A percentile compares a stretch with the other conserved stretches of the same genome.
Conservation (phyloP, 2,888 invertebrate genomes). For the Hedya salicella region DNA sequence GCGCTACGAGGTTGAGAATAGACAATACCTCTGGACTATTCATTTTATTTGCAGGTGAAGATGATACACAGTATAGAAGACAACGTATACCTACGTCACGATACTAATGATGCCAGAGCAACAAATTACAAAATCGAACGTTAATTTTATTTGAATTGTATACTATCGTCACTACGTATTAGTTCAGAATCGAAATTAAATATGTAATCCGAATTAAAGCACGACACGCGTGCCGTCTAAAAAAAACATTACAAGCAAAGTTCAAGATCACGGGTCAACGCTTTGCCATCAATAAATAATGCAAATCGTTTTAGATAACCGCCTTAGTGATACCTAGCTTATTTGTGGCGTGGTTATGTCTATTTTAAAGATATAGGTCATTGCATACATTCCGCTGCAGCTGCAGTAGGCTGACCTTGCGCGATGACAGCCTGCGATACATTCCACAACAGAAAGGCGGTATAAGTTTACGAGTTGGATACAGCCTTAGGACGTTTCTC, state of each 20-base stretch:
- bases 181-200: background rate
- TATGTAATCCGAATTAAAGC: background rate
- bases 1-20: background rate
- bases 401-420: constrained; percentile 37
- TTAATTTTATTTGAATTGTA: too few species aligned
- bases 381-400: constrained; percentile 36
- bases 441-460: background rate
- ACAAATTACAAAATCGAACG: too few species aligned
- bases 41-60: too few species aligned
- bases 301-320: constrained; percentile 36
- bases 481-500: constrained; percentile 3
- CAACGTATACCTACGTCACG: too few species aligned
- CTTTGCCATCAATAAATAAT: constrained; percentile 36
- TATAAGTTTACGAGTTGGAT: background rate
- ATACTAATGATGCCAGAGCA: too few species aligned
- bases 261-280: constrained; percentile 37
- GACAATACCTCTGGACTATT: background rate
- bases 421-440: constrained; percentile 31
- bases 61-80: too few species aligned
- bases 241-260: constrained; percentile 21
- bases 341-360: constrained; percentile 14
- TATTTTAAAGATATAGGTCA: constrained; percentile 37
- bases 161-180: background rate
- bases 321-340: constrained; percentile 13
- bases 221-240: background rate